These are phyloP conservation scores for Galaxias olidus DNA, from an alignment of 2,797 vertebrate genomes.

Conservation along the genomic window DNA sequence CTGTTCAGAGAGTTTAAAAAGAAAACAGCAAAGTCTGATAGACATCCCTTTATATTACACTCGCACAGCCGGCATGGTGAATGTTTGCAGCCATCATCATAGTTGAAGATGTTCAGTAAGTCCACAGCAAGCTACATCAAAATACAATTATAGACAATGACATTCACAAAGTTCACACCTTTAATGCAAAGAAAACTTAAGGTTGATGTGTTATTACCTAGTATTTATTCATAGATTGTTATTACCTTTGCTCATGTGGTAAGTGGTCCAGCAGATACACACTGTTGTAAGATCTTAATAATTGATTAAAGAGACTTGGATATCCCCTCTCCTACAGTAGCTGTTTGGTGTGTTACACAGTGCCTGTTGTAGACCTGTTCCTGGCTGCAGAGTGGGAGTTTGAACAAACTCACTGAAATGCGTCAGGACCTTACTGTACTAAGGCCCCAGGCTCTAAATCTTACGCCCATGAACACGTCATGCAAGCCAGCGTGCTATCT, in stretches of 20 bases:
- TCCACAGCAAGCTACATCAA: too few species aligned
- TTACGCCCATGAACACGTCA: too few species aligned
- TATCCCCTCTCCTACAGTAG: conserved; percentile 14
- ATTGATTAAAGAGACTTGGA: conserved; percentile 27
- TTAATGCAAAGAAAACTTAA: too few species aligned
- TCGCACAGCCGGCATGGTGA: not conserved
- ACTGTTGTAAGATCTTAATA: conserved; percentile 29
- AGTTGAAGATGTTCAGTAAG: too few species aligned
- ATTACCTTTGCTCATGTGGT: not conserved
- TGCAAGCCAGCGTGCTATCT: too few species aligned
- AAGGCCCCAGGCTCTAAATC: too few species aligned
- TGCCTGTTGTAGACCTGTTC: conserved; percentile 18
- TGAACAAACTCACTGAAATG: conserved; percentile 1
- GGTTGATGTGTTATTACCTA: too few species aligned
- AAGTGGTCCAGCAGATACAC: not conserved
- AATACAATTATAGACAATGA: too few species aligned
- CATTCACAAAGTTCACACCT: too few species aligned
- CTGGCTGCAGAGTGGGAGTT: not conserved
- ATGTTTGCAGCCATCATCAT: not conserved
- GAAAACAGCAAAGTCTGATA: not conserved
- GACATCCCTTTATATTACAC: not conserved
- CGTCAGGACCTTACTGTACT: not conserved
- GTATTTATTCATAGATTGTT: too few species aligned
- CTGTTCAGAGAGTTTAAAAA: too few species aligned
- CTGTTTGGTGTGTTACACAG: not conserved